Evolutionary conservation across 2,888 invertebrate species (phyloP), one percentile per base, ranked within the genome.

Genomic region (Dasypogon diadema): DNA sequence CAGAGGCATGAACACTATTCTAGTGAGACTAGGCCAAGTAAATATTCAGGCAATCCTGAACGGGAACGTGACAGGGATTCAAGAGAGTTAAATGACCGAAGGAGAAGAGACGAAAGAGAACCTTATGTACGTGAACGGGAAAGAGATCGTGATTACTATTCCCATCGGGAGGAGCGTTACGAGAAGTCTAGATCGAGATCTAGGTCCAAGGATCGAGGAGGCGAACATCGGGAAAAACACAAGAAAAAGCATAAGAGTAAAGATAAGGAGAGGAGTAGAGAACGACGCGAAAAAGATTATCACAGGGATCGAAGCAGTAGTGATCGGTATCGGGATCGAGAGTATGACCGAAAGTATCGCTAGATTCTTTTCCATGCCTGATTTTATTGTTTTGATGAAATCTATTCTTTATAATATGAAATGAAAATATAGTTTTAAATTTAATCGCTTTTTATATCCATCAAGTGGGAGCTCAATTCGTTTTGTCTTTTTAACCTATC

Each of bases 181-280:
- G 83, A 83, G 26, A 76, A 80, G 22, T 81, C 82, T 10, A 78
- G 81, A 63, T 78, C 82, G 21, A 77, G 81, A 65, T 58, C 81
- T 2, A 75, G 79, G 42, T 77, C 77, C 37, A 79, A 79, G 42
- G 81, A 83, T n/a, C 80, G 81, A 0, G n/a, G n/a, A n/a, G 80
- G 82, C 70, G 83, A 84, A 75, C 83, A 84, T 72, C 84, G 84
- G 78, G 84, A 83, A 68, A 85, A 84, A 77, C 84, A 84, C 75
- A 85, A 85, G 76, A 84, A 85, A 63, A 82, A 82, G 73, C 73
- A 75, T 34, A 76, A 79, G 21, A 76, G 75, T 55, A 76, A 72
- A 75, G 84, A 82, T 63, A 82, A 81, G 60, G 84, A 84, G 74
- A 83, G 83, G 18, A 84, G 84, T 37, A 80, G 83, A 26, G 82